Evolutionary conservation across 2,888 invertebrate genomes (phyloP), one percentile per base, ranked within the genome.

Genomic region (Cosmorhoe ocellata): DNA sequence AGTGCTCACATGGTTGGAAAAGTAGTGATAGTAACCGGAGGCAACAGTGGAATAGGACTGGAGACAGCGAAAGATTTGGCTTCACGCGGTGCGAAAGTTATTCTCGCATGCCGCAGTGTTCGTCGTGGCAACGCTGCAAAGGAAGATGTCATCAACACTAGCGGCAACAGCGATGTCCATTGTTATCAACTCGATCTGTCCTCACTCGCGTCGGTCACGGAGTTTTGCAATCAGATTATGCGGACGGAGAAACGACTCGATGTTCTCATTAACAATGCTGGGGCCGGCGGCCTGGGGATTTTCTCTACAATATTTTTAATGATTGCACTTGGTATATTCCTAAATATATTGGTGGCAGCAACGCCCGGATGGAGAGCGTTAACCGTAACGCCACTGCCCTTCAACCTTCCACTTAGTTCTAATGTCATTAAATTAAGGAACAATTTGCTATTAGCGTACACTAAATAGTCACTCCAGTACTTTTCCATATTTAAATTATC

Each of bases 291-390:
- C 7, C 73, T 85, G 36, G 84, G 87, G 10, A 85, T 30, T 52
- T 67, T 71, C 28, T 74, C 69, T 13, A 85, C 58, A 8, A 79
- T 37, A 41, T 62, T 69, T 39, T 81, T 79, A 46, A 88, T 82
- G 41, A 81, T 46, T 41, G 69, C 59, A 60, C 59, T 79, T 8
- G 91, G 86, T 82, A 94, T 91, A 66, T 94, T 91, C 48, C 94
- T 91, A 52, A 92, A 91, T 47, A 94, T 76, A 53, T 93, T 92
- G 2, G 95, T 94, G 36, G 91, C 90, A 2, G 93, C 93, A 30
- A 94, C 79, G 11, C 95, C 95, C 9, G 95, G 95, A 77, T 95
- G 93, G 26, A 94, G 82, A 24, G 92, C 90, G 71, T 95, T 94
- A 1, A 92, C 93, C 0, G 93, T 94, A 0, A 95, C 93, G 30